These are phyloP conservation scores for Petromus typicus DNA, from an alignment of 2,113 vertebrate species.

Conservation along the genomic window DNA sequence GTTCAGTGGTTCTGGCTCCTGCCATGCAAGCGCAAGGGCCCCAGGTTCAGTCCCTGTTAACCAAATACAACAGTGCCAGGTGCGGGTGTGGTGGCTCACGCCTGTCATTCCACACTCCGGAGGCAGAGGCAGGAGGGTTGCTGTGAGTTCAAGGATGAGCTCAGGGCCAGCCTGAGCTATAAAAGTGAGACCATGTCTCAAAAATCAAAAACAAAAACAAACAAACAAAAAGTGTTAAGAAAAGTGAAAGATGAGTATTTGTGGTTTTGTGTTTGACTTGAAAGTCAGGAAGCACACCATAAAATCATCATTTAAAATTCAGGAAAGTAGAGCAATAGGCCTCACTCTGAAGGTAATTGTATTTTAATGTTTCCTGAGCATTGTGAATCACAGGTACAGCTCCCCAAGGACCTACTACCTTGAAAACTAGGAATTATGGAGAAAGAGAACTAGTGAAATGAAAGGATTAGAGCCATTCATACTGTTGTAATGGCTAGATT, in stretches of 20 bases:
- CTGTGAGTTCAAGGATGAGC: too few species aligned
- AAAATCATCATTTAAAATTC: constrained; percentile 25
- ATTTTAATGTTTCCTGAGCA: constrained; percentile 3
- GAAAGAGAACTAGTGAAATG: constrained; percentile 16
- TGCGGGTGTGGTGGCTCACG: too few species aligned
- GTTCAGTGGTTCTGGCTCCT: too few species aligned
- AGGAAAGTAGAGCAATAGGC: background rate
- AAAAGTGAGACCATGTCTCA: too few species aligned
- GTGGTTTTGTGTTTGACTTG: constrained; percentile 51
- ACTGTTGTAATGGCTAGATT: background rate
- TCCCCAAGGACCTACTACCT: background rate
- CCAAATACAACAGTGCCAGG: too few species aligned
- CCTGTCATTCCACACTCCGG: too few species aligned
- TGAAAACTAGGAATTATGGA: constrained; percentile 5
- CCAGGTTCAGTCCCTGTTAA: too few species aligned
- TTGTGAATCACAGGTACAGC: background rate
- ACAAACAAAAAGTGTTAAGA: too few species aligned
- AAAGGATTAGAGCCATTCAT: background rate
- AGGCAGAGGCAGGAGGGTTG: too few species aligned
- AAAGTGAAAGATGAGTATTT: background rate
- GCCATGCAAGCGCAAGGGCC: too few species aligned
- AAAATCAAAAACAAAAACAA: too few species aligned
- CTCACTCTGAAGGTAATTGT: background rate
- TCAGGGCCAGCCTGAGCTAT: too few species aligned
- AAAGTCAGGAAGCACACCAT: constrained; percentile 46